These are phyloP conservation scores for Crocuta crocuta DNA, from an alignment of 2,113 vertebrate genomes.

Conservation along the genomic window DNA sequence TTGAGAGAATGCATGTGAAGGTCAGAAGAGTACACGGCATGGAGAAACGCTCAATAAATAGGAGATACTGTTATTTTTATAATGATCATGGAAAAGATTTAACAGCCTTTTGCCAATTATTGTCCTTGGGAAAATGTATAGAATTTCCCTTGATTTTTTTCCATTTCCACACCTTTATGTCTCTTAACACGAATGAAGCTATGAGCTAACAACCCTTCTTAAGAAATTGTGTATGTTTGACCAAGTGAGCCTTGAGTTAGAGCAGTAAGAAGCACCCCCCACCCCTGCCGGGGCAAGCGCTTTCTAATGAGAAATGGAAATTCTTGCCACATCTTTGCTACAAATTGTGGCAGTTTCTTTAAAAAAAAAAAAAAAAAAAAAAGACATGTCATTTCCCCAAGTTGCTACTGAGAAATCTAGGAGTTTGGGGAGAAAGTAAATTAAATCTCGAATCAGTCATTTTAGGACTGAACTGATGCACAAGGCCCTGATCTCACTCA, in stretches of 20 bases:
- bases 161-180: neutral
- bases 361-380: neutral
- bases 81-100: neutral
- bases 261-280: neutral
- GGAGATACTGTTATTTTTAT: neutral
- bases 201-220: neutral
- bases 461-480: neutral
- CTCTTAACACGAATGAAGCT: neutral
- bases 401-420: slow-evolving; percentile 30
- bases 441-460: neutral
- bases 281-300: neutral
- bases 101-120: neutral
- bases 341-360: neutral
- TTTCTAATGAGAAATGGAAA: neutral
- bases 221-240: neutral
- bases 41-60: neutral
- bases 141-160: neutral
- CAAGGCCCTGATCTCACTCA: neutral
- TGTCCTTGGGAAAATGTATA: neutral
- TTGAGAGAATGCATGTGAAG: neutral
- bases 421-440: neutral
- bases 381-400: neutral
- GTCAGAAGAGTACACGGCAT: neutral
- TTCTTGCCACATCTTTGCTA: neutral
- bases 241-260: neutral